A percentile compares a stretch with the other conserved stretches of the same genome.
These are phyloP conservation scores for Xenentodon cancila DNA, from an alignment of 2,797 vertebrate genomes.

Conservation along the genomic window DNA sequence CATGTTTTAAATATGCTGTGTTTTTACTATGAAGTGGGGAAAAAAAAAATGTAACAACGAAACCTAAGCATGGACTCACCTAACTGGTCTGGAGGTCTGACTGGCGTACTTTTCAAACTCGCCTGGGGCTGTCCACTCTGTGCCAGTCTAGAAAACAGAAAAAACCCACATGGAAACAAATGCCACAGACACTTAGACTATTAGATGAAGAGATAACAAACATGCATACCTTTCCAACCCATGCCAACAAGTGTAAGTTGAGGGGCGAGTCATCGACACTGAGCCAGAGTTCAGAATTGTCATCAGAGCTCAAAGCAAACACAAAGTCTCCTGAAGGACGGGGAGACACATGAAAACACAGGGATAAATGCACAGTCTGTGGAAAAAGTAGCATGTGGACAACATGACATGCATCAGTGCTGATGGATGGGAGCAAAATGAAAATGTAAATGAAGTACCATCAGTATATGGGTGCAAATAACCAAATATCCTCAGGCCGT, in stretches of 20 bases:
- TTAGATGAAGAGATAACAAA: background rate
- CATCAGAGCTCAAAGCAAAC: slow-evolving; percentile 92
- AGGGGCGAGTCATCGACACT: slow-evolving; percentile 86
- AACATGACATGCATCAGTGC: background rate
- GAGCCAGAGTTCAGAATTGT: slow-evolving; percentile 97
- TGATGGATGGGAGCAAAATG: background rate
- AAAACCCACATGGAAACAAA: background rate
- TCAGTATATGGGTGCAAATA: slow-evolving; percentile 89
- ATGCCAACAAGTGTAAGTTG: slow-evolving; percentile 84
- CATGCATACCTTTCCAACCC: slow-evolving; percentile 89
- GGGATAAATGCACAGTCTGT: no score
- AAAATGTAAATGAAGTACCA: slow-evolving; percentile 74
- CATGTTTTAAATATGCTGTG: no score
- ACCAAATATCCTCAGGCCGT: slow-evolving; percentile 95
- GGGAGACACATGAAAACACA: background rate
- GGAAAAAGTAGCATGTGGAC: background rate
- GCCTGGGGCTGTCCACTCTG: slow-evolving; percentile 93
- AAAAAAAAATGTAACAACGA: no score
- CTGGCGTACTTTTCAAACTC: slow-evolving; percentile 92
- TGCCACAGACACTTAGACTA: background rate
- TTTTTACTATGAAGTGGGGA: no score
- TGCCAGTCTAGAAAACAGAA: slow-evolving; percentile 84
- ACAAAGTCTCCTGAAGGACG: slow-evolving; percentile 85
- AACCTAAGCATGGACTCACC: slow-evolving; percentile 75
- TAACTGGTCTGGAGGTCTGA: slow-evolving; percentile 87